Conservation (phyloP, 2,888 invertebrate species). For the Synergus itoensis region DNA sequence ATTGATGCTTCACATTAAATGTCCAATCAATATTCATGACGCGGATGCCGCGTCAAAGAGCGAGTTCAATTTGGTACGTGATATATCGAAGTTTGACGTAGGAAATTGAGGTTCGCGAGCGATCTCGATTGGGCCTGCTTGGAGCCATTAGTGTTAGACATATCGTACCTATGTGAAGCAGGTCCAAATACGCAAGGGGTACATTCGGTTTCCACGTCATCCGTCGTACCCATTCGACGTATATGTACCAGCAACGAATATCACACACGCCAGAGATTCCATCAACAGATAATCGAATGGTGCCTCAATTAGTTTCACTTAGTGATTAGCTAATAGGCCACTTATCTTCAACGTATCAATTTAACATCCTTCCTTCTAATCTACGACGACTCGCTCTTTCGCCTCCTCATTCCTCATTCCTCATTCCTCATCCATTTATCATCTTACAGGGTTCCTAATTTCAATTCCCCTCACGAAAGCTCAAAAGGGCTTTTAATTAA, state of each 20-base stretch:
- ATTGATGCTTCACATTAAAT: conserved; percentile 39
- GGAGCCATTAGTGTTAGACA: conserved; percentile 33
- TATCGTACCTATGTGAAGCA: conserved; percentile 16
- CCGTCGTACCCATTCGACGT: conserved; percentile 4
- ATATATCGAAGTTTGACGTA: conserved; percentile 57
- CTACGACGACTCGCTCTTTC: conserved; percentile 40
- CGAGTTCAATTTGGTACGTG: conserved; percentile 73
- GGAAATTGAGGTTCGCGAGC: conserved; percentile 42
- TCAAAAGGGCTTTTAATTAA: background rate
- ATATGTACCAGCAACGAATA: conserved; percentile 47
- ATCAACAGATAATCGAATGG: conserved; percentile 73
- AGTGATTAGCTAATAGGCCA: conserved; percentile 67
- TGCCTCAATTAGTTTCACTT: conserved; percentile 71
- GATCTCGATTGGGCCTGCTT: conserved; percentile 49
- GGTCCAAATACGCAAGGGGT: conserved; percentile 17
- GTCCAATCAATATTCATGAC: conserved; percentile 70
- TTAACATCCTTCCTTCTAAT: conserved; percentile 48
- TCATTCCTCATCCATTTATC: background rate
- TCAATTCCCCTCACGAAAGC: background rate
- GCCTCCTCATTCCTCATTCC: background rate
- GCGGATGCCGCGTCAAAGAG: conserved; percentile 68
- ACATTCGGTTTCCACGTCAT: background rate
- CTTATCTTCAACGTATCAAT: conserved; percentile 55
- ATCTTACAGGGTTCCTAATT: background rate
- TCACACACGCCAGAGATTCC: conserved; percentile 66